Conservation (phyloP, 2,888 invertebrate species). For the Drosophila sordidapex region DNA sequence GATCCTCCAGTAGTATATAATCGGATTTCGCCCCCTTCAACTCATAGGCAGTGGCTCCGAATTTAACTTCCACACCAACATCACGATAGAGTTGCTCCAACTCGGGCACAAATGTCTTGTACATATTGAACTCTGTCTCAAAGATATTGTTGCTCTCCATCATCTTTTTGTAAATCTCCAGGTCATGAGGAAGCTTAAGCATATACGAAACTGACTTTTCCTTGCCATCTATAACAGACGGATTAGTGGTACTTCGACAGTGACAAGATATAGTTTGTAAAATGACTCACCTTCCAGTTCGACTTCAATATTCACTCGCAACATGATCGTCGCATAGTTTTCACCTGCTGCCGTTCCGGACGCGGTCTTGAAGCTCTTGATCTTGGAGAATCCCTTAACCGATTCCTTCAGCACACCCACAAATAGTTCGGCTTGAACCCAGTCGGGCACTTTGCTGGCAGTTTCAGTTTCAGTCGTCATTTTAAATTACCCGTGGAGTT, state of each 20-base stretch:
- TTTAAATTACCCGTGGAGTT: not conserved
- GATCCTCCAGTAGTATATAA: constrained; percentile 75
- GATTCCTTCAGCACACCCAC: constrained; percentile 41
- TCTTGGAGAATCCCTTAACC: constrained; percentile 42
- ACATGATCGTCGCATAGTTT: constrained; percentile 80
- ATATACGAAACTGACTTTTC: constrained; percentile 61
- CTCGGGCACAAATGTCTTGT: constrained; percentile 69
- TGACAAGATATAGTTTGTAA: not conserved
- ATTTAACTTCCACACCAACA: constrained; percentile 63
- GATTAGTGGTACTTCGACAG: rapidly evolving
- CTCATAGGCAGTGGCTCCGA: constrained; percentile 72
- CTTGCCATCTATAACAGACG: constrained; percentile 33
- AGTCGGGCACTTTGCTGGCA: constrained; percentile 40
- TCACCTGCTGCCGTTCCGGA: constrained; percentile 74
- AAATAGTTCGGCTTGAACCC: constrained; percentile 56
- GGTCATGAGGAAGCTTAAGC: constrained; percentile 61
- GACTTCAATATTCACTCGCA: constrained; percentile 67
- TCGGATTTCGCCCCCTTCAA: constrained; percentile 53
- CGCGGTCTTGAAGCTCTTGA: constrained; percentile 41
- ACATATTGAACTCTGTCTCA: constrained; percentile 71
- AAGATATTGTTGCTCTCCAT: constrained; percentile 66
- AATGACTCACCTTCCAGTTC: constrained; percentile 63
- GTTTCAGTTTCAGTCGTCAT: constrained; percentile 25
- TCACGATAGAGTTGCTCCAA: constrained; percentile 74
- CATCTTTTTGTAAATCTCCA: constrained; percentile 41